Conservation (phyloP, 2,113 vertebrate species). For the cattle (Bos taurus) region ARS-UCD2.0 NC_037342.1:75909501-75910000, state of each 20-base stretch:
- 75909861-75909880: background rate
- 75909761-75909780: background rate
- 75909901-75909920: background rate
- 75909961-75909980: background rate
- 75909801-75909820: background rate
- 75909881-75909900: background rate
- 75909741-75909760: conserved; percentile 38
- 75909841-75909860: background rate
- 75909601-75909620: background rate
- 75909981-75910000: background rate
- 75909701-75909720: background rate
- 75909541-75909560: background rate
- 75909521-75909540: background rate
- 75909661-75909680: background rate
- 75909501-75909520: background rate
- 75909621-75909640: background rate
- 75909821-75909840: background rate
- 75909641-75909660: background rate
- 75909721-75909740: background rate
- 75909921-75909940: background rate
- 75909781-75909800: background rate
- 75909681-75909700: conserved; percentile 21
- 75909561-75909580: background rate
- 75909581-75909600: background rate
- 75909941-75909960: background rate